Conservation (phyloP, 1,140 invertebrate genomes). For the Drosophila murphyi region DNA sequence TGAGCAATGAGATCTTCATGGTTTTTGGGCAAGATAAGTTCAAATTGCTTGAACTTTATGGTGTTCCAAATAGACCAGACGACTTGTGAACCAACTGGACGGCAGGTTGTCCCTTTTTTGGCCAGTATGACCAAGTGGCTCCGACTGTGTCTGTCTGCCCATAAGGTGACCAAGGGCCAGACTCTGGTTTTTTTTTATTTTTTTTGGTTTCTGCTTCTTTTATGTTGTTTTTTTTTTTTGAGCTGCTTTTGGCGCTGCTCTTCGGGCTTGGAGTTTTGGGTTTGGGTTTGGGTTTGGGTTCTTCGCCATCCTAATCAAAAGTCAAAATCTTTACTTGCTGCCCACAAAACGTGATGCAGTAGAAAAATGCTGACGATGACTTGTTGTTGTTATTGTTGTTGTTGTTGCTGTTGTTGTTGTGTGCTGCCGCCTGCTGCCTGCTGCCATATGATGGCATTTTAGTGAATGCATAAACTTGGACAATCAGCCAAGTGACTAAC, state of each 20-base stretch:
- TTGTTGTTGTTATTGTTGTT: slow-evolving; percentile 40
- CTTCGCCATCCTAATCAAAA: slow-evolving; percentile 61
- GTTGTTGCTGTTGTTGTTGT: slow-evolving; percentile 17
- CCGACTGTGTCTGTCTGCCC: slow-evolving; percentile 6
- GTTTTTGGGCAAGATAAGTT: slow-evolving; percentile 64
- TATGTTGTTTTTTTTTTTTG: slow-evolving; percentile 11
- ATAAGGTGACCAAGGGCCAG: slow-evolving; percentile 49
- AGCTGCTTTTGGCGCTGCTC: slow-evolving; percentile 40
- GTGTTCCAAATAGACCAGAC: slow-evolving; percentile 75
- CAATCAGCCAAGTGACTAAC: slow-evolving; percentile 40
- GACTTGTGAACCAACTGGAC: slow-evolving; percentile 40
- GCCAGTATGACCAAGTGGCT: slow-evolving; percentile 15
- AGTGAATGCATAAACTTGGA: slow-evolving; percentile 53
- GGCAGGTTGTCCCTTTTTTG: slow-evolving; percentile 73
- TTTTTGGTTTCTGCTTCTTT: slow-evolving; percentile 24
- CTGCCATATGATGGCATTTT: slow-evolving; percentile 48
- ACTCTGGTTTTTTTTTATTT: slow-evolving; percentile 18
- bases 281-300: background rate
- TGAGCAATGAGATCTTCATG: slow-evolving; percentile 53
- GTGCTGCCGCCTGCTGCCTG: slow-evolving; percentile 36
- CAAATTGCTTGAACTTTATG: slow-evolving; percentile 80
- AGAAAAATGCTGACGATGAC: slow-evolving; percentile 74
- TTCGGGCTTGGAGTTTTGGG: slow-evolving; percentile 16
- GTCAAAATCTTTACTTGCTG: slow-evolving; percentile 74
- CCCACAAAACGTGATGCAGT: slow-evolving; percentile 80